Evolutionary conservation across 2,797 vertebrate species (phyloP).

Genomic region (Pseudomugil gertrudae): DNA sequence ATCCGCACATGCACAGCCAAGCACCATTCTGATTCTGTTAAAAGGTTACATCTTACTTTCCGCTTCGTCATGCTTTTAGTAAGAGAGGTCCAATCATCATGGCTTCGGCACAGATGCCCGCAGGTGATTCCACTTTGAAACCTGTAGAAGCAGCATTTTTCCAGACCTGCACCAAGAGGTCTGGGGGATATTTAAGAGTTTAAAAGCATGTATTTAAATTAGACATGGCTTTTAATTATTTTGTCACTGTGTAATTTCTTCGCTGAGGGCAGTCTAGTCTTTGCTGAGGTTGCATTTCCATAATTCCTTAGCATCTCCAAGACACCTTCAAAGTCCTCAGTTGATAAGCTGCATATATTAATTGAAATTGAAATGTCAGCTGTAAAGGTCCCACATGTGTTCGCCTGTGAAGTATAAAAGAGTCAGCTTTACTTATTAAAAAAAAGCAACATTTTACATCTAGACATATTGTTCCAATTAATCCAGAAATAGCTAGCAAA

Average conservation of each 20-base stretch:
- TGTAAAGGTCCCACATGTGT: constrained; percentile 55
- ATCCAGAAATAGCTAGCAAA: constrained; percentile 18
- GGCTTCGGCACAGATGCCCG: constrained; percentile 27
- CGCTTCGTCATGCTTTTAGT: constrained; percentile 34
- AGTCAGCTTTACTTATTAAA: constrained; percentile 1
- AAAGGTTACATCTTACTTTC: constrained; percentile 54
- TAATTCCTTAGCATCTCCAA: constrained; percentile 62
- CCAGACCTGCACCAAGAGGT: constrained; percentile 42
- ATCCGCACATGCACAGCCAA: neutral
- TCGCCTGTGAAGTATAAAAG: constrained; percentile 8
- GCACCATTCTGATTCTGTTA: constrained; percentile 11
- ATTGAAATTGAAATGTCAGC: constrained; percentile 73
- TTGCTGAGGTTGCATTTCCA: constrained; percentile 76
- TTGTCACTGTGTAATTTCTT: constrained; percentile 78
- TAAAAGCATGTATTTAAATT: constrained; percentile 74
- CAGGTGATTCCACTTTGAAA: constrained; percentile 65
- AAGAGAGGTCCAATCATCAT: constrained; percentile 52
- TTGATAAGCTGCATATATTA: constrained; percentile 51
- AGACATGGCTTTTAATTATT: constrained; percentile 84
- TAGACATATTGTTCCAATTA: constrained; percentile 28
- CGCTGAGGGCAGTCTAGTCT: constrained; percentile 65
- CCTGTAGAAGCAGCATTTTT: constrained; percentile 72
- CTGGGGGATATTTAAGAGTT: constrained; percentile 60
- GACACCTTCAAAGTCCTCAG: constrained; percentile 44
- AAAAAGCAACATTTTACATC: constrained; percentile 25